Base-by-base conservation (phyloP, 2,888 invertebrate species). In the Meliscaeva auricollis region DNA sequence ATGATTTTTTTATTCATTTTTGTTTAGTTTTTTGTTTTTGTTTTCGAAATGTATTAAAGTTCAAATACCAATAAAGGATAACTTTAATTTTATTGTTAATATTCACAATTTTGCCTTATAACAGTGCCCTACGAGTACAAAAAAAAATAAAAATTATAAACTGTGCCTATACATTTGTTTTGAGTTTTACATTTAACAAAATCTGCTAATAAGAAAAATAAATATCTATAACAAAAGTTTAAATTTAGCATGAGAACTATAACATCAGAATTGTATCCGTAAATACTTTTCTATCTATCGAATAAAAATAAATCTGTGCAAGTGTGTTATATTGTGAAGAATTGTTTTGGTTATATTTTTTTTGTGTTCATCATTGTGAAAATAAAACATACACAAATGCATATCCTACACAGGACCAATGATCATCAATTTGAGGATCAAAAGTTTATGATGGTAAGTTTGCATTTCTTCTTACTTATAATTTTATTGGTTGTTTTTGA, bases 391-490 rank as follows among this genome's bases (percentile, higher is more conserved):
- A 87, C 88, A 88, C 88, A 89, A 89, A 92, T 92, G 92, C 92
- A 92, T 90, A 92, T 92, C 88, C 89, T 92, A 90, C 92, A 92
- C 85, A 90, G 92, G 88, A 91, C 91, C 88, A 92, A 92, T 89
- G 92, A 92, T 88, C 92, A 92, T 87, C 92, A 92, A 85, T 92
- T 92, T 85, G 92, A 92, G 88, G 92, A 92, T 90, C 92, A 92
- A 88, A 92, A 92, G 88, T 92, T 92, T 88, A 92, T 92, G 92
- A 92, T 92, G 92, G 92, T 92, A 90, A 91, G 91, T 89, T 50
- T n/a, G n/a, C n/a, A n/a, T n/a, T n/a, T n/a, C n/a, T n/a, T 9
- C 11, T 11, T 2, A 2, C 9, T 0, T 11, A 38, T 35, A 35
- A 8, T 35, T 3, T 11, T 38, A 1, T 13, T 11, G 38, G 9